Percentiles rank a stretch among this genome's conserved stretches.
phyloP scores from a whole-genome alignment of 2,888 invertebrate species.

The Drosophila meridiana region DNA sequence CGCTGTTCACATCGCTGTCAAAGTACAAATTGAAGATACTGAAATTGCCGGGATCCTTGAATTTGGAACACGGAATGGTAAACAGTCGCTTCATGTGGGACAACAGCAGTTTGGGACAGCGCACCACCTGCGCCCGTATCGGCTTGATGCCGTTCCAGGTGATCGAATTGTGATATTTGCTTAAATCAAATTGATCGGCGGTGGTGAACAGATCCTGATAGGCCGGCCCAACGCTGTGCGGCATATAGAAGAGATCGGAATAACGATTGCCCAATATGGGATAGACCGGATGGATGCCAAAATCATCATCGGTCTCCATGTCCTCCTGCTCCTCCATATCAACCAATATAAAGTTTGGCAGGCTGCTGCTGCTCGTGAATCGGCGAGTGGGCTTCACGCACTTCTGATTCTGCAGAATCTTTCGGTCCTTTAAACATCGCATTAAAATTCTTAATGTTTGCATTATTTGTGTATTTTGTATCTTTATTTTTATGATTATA shows the following conservation, averaged over 20 bases:
- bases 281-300: slow-evolving; percentile 11
- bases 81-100: slow-evolving; percentile 39
- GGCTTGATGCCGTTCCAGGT: slow-evolving; percentile 25
- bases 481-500: background rate
- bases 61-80: slow-evolving; percentile 23
- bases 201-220: slow-evolving; percentile 58
- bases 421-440: slow-evolving; percentile 24
- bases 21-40: slow-evolving; percentile 58
- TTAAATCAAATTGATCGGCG: slow-evolving; percentile 37
- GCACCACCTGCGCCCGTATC: slow-evolving; percentile 30
- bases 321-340: slow-evolving; percentile 47
- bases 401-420: slow-evolving; percentile 2
- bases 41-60: slow-evolving; percentile 26
- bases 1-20: slow-evolving; percentile 45
- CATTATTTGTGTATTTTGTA: slow-evolving; percentile 20
- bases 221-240: slow-evolving; percentile 56
- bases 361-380: slow-evolving; percentile 46
- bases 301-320: slow-evolving; percentile 22
- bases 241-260: slow-evolving; percentile 60
- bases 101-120: slow-evolving; percentile 57
- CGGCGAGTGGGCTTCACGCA: slow-evolving; percentile 6
- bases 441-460: slow-evolving; percentile 29
- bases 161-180: slow-evolving; percentile 23
- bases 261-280: slow-evolving; percentile 45
- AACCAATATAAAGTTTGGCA: slow-evolving; percentile 27